Evolutionary conservation across 2,113 vertebrate species (phyloP).

Genomic region (Gopherus evgoodei): DNA sequence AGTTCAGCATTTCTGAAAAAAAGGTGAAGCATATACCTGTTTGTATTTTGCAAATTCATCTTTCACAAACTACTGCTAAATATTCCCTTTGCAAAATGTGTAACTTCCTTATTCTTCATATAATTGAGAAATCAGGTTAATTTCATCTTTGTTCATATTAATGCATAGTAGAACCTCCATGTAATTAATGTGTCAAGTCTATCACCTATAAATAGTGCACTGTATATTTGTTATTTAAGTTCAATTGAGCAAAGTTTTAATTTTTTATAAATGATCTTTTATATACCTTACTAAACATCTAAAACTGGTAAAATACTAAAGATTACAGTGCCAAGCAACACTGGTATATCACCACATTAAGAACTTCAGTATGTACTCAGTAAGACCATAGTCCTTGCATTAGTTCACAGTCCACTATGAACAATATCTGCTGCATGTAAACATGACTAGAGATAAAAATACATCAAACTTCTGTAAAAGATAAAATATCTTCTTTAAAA

Average conservation of each 20-base stretch:
- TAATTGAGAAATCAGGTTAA: background rate
- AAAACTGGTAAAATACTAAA: slow-evolving; percentile 50
- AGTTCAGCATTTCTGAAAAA: slow-evolving; percentile 66
- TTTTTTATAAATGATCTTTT: background rate
- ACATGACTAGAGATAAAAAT: slow-evolving; percentile 89
- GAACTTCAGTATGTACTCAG: slow-evolving; percentile 79
- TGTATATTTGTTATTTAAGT: fast-evolving
- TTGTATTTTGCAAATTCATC: background rate
- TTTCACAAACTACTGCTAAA: background rate
- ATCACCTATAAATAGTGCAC: fast-evolving
- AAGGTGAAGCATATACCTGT: background rate
- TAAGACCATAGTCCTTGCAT: slow-evolving; percentile 79
- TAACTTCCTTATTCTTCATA: background rate
- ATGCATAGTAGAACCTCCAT: fast-evolving
- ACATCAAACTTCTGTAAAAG: slow-evolving; percentile 84
- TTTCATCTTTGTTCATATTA: background rate
- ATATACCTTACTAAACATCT: fast-evolving
- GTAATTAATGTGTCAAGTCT: fast-evolving
- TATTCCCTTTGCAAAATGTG: fast-evolving
- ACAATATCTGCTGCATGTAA: slow-evolving; percentile 88
- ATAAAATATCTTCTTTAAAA: slow-evolving; percentile 87
- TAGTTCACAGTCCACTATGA: slow-evolving; percentile 87
- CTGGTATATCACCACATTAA: slow-evolving; percentile 73
- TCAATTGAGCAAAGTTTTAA: fast-evolving
- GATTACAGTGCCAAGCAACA: slow-evolving; percentile 40